A percentile compares a stretch with the other conserved stretches of the same genome.
Conservation (phyloP, 64 coral and sea anemone genomes). For the Montipora foliosa region DNA sequence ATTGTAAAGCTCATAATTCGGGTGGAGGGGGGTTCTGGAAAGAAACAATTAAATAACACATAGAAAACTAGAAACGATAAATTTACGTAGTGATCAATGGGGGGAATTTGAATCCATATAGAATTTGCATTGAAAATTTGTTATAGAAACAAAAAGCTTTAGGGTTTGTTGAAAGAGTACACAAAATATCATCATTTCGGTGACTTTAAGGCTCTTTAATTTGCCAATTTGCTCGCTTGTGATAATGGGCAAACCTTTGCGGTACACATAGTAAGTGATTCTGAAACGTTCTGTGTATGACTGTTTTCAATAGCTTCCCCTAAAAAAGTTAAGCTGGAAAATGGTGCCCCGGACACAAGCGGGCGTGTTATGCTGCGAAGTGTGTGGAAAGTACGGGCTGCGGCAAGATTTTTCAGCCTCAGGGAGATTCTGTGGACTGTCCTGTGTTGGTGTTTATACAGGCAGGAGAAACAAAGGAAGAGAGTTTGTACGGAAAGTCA, state of each 20-base stretch:
- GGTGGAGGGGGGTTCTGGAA: no score
- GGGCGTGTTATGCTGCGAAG: constrained; percentile 91
- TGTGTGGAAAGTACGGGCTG: constrained; percentile 97
- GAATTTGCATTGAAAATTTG: no score
- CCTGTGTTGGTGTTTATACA: constrained; percentile 95
- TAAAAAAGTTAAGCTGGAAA: constrained; percentile 13
- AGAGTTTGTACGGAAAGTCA: constrained; percentile 90
- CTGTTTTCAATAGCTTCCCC: background rate
- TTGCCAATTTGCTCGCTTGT: no score
- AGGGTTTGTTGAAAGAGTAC: no score
- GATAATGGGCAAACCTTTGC: background rate
- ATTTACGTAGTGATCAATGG: no score
- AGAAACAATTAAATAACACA: no score
- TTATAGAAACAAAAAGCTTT: no score
- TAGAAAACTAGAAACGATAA: no score
- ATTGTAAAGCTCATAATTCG: no score
- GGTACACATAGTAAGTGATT: background rate
- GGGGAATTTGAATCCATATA: no score
- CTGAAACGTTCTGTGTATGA: background rate
- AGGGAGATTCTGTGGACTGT: constrained; percentile 90
- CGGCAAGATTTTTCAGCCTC: constrained; percentile 88
- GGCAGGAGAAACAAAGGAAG: constrained; percentile 94
- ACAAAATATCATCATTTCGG: no score
- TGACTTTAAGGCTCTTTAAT: no score
- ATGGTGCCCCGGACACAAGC: constrained; percentile 36